phyloP scores from a whole-genome alignment of 2,888 invertebrate genomes.

The Leptopilina drosophilae region DNA sequence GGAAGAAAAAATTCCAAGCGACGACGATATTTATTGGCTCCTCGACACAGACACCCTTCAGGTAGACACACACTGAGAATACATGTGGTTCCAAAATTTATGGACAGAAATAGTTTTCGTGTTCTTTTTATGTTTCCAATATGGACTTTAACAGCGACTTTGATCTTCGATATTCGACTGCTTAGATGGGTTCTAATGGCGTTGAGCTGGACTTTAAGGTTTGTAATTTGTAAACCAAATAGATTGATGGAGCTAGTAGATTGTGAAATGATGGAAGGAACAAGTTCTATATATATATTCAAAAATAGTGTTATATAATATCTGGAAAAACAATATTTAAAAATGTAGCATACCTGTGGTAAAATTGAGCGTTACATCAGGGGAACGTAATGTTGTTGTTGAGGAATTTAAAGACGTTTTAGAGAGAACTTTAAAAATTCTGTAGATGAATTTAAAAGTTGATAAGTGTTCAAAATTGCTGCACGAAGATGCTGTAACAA shows the following conservation, averaged over 20 bases:
- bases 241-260: not conserved
- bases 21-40: slow-evolving; percentile 13
- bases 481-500: too few species aligned
- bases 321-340: not conserved
- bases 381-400: not conserved
- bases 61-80: not conserved
- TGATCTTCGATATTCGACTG: slow-evolving; percentile 54
- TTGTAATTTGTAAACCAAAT: slow-evolving; percentile 6
- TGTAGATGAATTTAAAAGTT: too few species aligned
- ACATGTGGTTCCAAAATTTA: slow-evolving; percentile 42
- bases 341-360: not conserved
- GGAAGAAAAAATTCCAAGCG: slow-evolving; percentile 2
- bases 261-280: not conserved
- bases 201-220: not conserved
- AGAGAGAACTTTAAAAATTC: too few species aligned
- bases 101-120: slow-evolving; percentile 37
- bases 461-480: too few species aligned
- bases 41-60: not conserved
- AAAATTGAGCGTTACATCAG: too few species aligned
- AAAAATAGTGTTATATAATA: not conserved
- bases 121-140: not conserved
- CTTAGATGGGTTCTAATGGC: slow-evolving; percentile 44
- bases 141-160: slow-evolving; percentile 48
- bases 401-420: not conserved
- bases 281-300: not conserved